phyloP scores from a whole-genome alignment of 1,140 invertebrate species.

The Drosophila littoralis region DNA sequence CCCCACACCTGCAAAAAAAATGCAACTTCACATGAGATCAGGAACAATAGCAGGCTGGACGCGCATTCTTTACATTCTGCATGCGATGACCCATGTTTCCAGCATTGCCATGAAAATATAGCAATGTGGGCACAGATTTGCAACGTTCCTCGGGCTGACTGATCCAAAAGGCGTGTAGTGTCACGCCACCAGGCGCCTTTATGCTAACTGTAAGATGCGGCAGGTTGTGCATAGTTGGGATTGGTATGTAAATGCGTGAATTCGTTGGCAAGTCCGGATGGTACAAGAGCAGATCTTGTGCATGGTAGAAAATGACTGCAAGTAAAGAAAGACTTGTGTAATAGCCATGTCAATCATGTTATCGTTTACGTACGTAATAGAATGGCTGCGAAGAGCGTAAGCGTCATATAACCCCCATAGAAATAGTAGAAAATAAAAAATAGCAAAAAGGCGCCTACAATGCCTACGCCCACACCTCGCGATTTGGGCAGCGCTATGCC shows the following conservation, averaged over 20 bases:
- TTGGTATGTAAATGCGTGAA: slow-evolving; percentile 93
- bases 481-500: slow-evolving; percentile 75
- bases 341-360: not conserved
- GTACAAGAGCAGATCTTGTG: slow-evolving; percentile 94
- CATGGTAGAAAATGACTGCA: slow-evolving; percentile 92
- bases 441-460: slow-evolving; percentile 60
- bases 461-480: slow-evolving; percentile 68
- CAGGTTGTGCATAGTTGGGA: slow-evolving; percentile 92
- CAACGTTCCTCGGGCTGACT: slow-evolving; percentile 89
- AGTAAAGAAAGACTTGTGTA: slow-evolving; percentile 14
- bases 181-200: slow-evolving; percentile 90
- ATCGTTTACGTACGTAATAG: slow-evolving; percentile 87
- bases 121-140: slow-evolving; percentile 89
- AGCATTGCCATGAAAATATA: slow-evolving; percentile 98
- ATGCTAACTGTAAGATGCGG: slow-evolving; percentile 90
- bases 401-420: slow-evolving; percentile 90
- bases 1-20: slow-evolving; percentile 85
- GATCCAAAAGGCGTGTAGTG: slow-evolving; percentile 94
- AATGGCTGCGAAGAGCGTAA: slow-evolving; percentile 88
- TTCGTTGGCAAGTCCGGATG: slow-evolving; percentile 95
- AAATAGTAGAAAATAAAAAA: slow-evolving; percentile 91
- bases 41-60: not conserved
- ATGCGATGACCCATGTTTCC: slow-evolving; percentile 97
- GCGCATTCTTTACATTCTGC: slow-evolving; percentile 86
- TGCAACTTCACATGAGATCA: not conserved